Evolutionary conservation across 2,888 invertebrate species (phyloP), one percentile per base, ranked within the genome.

Genomic region (Euphydryas editha): DNA sequence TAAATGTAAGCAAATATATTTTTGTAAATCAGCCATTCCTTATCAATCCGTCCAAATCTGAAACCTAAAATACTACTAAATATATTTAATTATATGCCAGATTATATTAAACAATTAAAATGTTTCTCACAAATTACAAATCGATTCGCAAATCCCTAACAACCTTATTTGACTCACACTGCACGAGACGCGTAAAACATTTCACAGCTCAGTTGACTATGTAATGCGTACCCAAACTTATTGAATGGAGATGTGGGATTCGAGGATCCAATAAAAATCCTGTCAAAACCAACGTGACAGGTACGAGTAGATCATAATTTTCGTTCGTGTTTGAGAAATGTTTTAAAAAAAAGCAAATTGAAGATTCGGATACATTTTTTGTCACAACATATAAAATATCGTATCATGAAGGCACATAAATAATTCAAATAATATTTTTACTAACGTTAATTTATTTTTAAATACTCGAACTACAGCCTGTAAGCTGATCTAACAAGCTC

Each of bases 211-310:
- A 85, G 83, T 81, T 77, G 78, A 78, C 85, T 77, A 79, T 76
- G 84, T 87, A 87, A 88, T 85, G 82, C 79, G 84, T 83, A 81
- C 81, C 85, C 82, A 73, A 89, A 88, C 84, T 90, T 88, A 87
- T 87, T 87, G 85, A 89, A 88, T 87, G 82, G 88, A 84, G 82
- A 84, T 85, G 81, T 81, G 82, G 83, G 85, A 84, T 85, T 81
- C 81, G 82, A 83, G 85, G 81, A 86, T 87, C 88, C 87, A 89
- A 90, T 90, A 89, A 88, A 88, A 86, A 84, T 87, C 76, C 86
- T 90, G 90, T 90, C 90, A 89, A 83, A 83, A 81, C 82, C 89
- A 88, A 83, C 81, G 79, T 20, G 67, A 66, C 62, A 70, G 67
- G 68, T 69, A 63, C 36, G 58, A 36, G 62, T 55, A 61, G 62